A percentile compares a stretch with the other conserved stretches of the same genome.
phyloP scores from a whole-genome alignment of 2,797 vertebrate species.

The Merluccius polli region DNA sequence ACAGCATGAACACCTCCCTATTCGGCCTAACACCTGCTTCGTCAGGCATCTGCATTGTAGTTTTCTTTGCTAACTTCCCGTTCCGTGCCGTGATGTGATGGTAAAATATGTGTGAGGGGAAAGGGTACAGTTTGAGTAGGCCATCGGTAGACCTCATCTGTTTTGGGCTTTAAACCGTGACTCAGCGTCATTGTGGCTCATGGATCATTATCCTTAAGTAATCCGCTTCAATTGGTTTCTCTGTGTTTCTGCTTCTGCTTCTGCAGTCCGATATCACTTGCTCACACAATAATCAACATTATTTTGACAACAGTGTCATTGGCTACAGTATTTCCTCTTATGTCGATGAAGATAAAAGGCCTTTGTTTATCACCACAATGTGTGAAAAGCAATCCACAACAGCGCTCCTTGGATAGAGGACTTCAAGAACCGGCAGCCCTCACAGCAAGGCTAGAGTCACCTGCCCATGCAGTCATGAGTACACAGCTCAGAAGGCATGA shows the following conservation, averaged over 20 bases:
- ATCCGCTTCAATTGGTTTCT: slow-evolving; percentile 34
- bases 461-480: too few species aligned
- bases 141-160: slow-evolving; percentile 33
- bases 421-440: too few species aligned
- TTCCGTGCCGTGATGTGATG: background rate
- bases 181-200: slow-evolving; percentile 64
- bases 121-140: slow-evolving; percentile 10
- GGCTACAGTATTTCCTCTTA: background rate
- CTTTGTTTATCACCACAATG: too few species aligned
- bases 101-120: background rate
- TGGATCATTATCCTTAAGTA: slow-evolving; percentile 37
- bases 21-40: background rate
- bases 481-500: too few species aligned
- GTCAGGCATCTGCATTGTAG: background rate
- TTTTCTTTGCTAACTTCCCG: background rate
- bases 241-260: slow-evolving; percentile 28
- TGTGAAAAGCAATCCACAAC: too few species aligned
- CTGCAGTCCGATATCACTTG: background rate
- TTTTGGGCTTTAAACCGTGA: slow-evolving; percentile 58
- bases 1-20: background rate
- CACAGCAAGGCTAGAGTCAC: too few species aligned
- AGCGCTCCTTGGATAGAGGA: too few species aligned
- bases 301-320: background rate
- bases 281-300: background rate
- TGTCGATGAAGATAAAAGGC: background rate